phyloP scores from a whole-genome alignment of 2,797 vertebrate genomes.

The Philypnodon macrostomus region DNA sequence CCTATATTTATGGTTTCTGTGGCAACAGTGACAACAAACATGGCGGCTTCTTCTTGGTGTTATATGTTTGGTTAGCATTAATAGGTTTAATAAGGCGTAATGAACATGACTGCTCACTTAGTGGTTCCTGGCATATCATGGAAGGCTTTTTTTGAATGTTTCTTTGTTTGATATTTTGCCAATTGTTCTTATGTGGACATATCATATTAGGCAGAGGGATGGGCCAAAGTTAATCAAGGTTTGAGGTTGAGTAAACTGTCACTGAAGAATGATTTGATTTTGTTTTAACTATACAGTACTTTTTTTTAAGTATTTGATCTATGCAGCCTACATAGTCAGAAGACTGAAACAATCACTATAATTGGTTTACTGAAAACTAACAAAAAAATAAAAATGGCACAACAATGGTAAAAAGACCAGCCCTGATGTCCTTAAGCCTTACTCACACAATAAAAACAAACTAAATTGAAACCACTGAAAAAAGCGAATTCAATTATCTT shows the following conservation, averaged over 20 bases:
- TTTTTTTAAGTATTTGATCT: no score
- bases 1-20: background rate
- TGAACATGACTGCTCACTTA: background rate
- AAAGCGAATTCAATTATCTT: conserved; percentile 40
- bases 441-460: conserved; percentile 12
- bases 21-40: conserved; percentile 3
- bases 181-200: background rate
- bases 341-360: no score
- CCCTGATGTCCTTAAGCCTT: conserved; percentile 10
- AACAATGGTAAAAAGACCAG: background rate
- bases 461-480: conserved; percentile 25
- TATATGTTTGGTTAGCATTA: background rate
- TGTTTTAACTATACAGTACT: no score
- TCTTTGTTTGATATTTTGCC: conserved; percentile 1
- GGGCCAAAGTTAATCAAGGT: background rate
- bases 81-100: background rate
- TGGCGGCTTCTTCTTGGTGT: background rate
- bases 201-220: background rate
- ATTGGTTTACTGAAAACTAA: no score
- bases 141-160: background rate
- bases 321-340: no score
- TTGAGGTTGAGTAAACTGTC: background rate
- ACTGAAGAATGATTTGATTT: background rate
- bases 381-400: no score
- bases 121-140: background rate